Base-by-base conservation (phyloP, 2,797 vertebrate genomes). In the Premnoplex brunnescens region DNA sequence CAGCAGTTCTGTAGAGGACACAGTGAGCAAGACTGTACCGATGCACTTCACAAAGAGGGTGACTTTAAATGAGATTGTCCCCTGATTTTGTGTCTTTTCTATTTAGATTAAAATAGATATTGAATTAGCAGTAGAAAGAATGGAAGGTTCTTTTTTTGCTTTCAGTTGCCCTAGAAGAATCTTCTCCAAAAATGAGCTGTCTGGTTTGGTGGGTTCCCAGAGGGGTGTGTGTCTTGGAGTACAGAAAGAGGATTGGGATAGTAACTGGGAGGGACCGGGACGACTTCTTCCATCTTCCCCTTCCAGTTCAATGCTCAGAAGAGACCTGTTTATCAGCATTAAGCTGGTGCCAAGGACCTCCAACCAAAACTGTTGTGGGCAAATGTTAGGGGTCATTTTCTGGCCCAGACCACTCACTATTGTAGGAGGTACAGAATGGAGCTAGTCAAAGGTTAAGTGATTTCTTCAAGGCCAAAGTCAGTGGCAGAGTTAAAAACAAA, bases 191-290 rank as follows among this genome's bases (percentile, higher is more conserved):
- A 20, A 26, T 24, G 22, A 28, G 3, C 2, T 63, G 23, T 12
- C 8, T 39, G 41, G 6, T 59, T 63, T 4, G 3, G 28, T 36
- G 64, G 7, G 5, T 36, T 75, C 30, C 34, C 34, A 20, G 21
- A 36, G 43, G n/a, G 2, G 1, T 36, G 6, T 20, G 20, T 18
- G 23, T 48, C 0, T 0, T 62, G 51, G 24, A 27, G n/a, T 13
- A 14, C 30, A 48, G 63, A 46, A 51, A 4, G 17, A 41, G 39
- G 51, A 26, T 30, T 32, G 48, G 27, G 12, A 7, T 7, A 18
- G 37, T 67, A 32, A 32, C 49, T 46, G 64, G 32, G 51, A 66
- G 37, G 28, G 9, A 41, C 28, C 59, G 39, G 46, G 56, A 10
- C 6, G 19, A 2, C 34, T n/a, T 24, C 18, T 49, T 44, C 10